Conservation (phyloP, 2,888 invertebrate species). For the Orthosia incerta region DNA sequence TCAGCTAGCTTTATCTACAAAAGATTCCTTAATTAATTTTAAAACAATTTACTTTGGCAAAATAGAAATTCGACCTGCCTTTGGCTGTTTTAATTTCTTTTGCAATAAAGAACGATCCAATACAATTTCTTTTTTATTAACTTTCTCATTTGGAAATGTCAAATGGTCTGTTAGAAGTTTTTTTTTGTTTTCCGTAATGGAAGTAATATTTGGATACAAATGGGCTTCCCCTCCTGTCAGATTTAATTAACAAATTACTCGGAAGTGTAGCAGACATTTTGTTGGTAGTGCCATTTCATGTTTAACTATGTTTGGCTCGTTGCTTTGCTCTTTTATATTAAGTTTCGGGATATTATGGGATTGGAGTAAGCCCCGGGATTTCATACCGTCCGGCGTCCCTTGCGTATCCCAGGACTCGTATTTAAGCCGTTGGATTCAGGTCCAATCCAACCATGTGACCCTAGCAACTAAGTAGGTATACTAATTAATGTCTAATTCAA, state of each 20-base stretch:
- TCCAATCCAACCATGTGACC: no score
- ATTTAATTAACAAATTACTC: slow-evolving; percentile 59
- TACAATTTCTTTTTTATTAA: slow-evolving; percentile 24
- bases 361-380: not conserved
- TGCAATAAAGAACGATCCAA: slow-evolving; percentile 15
- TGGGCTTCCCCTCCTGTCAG: slow-evolving; percentile 25
- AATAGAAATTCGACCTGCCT: slow-evolving; percentile 17
- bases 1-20: not conserved
- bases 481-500: no score
- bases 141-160: slow-evolving; percentile 33
- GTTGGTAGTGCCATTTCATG: slow-evolving; percentile 12
- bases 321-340: not conserved
- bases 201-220: slow-evolving; percentile 41
- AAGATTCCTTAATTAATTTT: slow-evolving; percentile 1
- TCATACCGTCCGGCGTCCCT: not conserved
- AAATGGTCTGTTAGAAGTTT: slow-evolving; percentile 12
- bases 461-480: not conserved
- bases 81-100: slow-evolving; percentile 38
- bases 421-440: not conserved
- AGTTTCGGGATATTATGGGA: not conserved
- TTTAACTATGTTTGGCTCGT: not conserved
- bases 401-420: not conserved
- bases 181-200: slow-evolving; percentile 18
- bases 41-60: slow-evolving; percentile 8
- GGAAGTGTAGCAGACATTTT: slow-evolving; percentile 25